Evolutionary conservation across 2,888 invertebrate genomes (phyloP).

Genomic region (Gandaritis pyraliata): DNA sequence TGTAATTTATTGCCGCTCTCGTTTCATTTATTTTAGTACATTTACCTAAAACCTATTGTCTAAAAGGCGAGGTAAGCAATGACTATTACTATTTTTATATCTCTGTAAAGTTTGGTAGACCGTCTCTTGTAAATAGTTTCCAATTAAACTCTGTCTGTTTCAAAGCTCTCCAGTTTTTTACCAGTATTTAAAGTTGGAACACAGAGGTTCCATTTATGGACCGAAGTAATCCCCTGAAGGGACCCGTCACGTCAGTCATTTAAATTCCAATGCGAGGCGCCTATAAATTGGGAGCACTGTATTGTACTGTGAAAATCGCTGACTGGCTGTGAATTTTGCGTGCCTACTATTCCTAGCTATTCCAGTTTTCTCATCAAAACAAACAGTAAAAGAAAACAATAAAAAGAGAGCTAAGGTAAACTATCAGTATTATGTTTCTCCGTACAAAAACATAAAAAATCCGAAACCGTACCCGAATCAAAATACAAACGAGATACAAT

Average conservation of each 20-base stretch:
- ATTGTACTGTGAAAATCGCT: background rate
- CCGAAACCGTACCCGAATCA: background rate
- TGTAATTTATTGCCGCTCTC: background rate
- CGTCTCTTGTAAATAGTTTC: background rate
- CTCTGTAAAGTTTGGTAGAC: background rate
- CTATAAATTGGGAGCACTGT: conserved; percentile 28
- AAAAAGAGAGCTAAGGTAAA: background rate
- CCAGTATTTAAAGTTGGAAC: conserved; percentile 22
- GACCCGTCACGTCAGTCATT: conserved; percentile 31
- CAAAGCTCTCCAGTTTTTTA: conserved; percentile 15
- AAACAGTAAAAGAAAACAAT: no score
- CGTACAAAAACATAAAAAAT: background rate
- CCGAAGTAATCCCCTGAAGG: conserved; percentile 32
- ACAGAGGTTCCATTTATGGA: conserved; percentile 31
- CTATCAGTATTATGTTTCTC: conserved; percentile 1
- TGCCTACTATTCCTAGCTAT: no score
- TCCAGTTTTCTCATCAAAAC: no score
- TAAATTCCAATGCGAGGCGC: conserved; percentile 31
- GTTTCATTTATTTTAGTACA: background rate
- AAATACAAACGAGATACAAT: background rate
- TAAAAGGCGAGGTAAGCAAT: background rate
- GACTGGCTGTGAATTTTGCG: background rate
- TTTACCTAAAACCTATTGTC: background rate
- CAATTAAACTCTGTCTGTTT: background rate
- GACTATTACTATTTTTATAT: background rate